These are phyloP conservation scores for Phainopepla nitens DNA, from an alignment of 2,113 vertebrate species.

Conservation along the genomic window DNA sequence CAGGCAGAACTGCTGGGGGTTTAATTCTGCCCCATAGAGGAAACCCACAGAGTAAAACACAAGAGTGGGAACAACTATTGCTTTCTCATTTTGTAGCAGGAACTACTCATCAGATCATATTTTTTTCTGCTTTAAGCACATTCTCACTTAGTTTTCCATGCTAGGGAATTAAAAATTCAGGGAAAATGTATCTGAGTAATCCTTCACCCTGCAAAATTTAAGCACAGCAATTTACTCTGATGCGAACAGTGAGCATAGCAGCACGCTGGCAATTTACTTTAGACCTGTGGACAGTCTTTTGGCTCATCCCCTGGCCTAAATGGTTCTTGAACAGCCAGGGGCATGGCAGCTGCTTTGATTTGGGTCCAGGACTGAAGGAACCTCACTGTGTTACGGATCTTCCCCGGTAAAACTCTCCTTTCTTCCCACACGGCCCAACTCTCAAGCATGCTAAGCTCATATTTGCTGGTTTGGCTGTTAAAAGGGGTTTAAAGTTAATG, in stretches of 20 bases:
- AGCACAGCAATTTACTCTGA: not conserved
- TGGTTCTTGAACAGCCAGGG: not conserved
- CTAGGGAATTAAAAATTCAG: not conserved
- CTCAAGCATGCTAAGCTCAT: not conserved
- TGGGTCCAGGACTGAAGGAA: not conserved
- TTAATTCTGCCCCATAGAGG: not conserved
- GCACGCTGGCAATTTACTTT: not conserved
- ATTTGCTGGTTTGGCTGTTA: not conserved
- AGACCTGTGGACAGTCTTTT: not conserved
- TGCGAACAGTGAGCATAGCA: not conserved
- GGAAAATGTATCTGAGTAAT: not conserved
- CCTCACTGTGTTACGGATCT: not conserved
- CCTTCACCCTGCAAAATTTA: not conserved
- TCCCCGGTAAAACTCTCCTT: not conserved
- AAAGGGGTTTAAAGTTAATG: not conserved
- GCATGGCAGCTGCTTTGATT: not conserved
- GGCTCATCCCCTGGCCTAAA: not conserved
- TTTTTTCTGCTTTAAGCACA: not conserved
- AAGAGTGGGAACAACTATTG: not conserved
- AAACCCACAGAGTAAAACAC: conserved; percentile 19
- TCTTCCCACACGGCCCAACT: not conserved
- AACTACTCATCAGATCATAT: not conserved
- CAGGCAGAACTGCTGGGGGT: not conserved
- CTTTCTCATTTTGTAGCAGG: conserved; percentile 20
- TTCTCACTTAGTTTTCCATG: not conserved